Base-by-base conservation (phyloP, 2,797 vertebrate genomes). In the Pangasius sanitwongsei region DNA sequence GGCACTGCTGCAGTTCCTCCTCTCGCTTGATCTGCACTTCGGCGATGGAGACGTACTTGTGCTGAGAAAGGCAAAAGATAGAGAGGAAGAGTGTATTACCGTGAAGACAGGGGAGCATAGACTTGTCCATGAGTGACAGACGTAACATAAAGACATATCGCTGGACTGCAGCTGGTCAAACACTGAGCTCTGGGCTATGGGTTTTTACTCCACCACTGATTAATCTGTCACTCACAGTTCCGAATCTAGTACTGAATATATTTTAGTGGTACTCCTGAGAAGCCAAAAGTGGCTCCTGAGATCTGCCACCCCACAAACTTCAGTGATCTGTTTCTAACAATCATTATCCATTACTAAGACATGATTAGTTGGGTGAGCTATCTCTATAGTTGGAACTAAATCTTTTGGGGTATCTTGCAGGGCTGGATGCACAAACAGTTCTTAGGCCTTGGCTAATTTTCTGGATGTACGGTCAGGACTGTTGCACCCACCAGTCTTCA, bases 21-120 rank as follows among this genome's bases (percentile, higher is more conserved):
- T 99, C 98, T 0, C 94, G 97, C 93, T 97, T 98, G 93, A 99
- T 97, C 95, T 99, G 98, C 53, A 99, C 87, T 37, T 99, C 98
- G 0, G 97, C 96, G 50, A 99, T 97, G 85, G 98, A 99, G 48
- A 99, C 72, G 1, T 99, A 99, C 90, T 99, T 99, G 95, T 99
- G 98, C 98, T 99, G 74, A 85, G 50, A 83, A 87, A 88, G 65
- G 6, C 16, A 83, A 55, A 50, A 63, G 37, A 67, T 18, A 70
- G 63, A 31, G 57, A 90, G 63, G 15, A 88, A 86, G 81, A 34
- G 59, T 61, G 75, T 75, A 86, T 90, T 44, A 15, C 63, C 90
- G 77, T 86, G 82, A 87, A 57, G 50, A 90, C 83, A 2, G 13
- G 86, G 63, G 63, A 83, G 34, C 16, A 59, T 48, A 87, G 69